Evolutionary conservation across 2,888 invertebrate genomes (phyloP), one percentile per base, ranked within the genome.

Genomic region (Mesochorus sp.): DNA sequence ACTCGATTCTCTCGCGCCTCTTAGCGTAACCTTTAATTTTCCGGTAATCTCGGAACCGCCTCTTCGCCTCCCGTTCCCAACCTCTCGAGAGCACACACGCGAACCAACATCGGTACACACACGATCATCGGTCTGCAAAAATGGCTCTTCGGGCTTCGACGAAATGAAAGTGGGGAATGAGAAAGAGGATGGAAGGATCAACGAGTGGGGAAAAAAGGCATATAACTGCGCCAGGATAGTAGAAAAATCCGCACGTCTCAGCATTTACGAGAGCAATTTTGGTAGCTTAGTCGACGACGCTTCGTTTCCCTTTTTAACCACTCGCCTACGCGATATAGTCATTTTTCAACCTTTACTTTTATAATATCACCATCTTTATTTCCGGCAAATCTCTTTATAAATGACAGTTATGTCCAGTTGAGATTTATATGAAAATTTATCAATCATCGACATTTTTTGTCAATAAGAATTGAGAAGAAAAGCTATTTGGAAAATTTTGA

Each of bases 11-110:
- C 57, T 86, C 85, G 84, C 84, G 80, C 82, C 83, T 84, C 83
- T 85, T 85, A 84, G 83, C 82, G 80, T 81, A 85, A 83, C 85
- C 82, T 85, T 84, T 85, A 85, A 87, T 88, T 86, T 83, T 82
- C 80, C 80, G 75, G 73, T 83, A 83, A 83, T 81, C 80, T 79
- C n/a, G 51, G 47, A 47, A 68, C 75, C 74, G 72, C 75, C 70
- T 68, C 53, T 37, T 34, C 53, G 17, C 44, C 31, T 49, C 44
- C 55, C 39, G 61, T 42, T 77, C 26, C 37, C 49, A 55, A n/a
- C 21, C 6, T 51, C 57, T 61, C 51, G 17, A 28, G 24, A 24
- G 21, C 64, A 37, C 19, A 24, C 26, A 21, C 26, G 28, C 21
- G 49, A 8, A 0, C 55, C 37, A 47, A 53, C 31, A 26, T 42